Evolutionary conservation across 2,113 vertebrate genomes (phyloP), one percentile per base, ranked within the genome.

Genomic region (Paramisgurnus dabryanus): DNA sequence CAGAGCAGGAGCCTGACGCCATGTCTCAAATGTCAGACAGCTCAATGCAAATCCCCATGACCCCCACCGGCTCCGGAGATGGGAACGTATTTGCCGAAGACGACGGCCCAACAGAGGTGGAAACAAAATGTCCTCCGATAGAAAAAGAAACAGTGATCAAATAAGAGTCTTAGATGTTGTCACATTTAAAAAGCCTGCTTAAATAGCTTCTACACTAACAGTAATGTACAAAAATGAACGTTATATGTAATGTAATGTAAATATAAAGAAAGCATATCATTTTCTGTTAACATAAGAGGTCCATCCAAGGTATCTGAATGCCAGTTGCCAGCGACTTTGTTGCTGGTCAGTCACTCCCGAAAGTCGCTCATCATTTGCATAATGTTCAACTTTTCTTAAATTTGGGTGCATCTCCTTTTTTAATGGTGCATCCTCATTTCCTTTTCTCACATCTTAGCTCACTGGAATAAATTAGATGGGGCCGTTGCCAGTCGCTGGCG

Each of bases 31-130:
- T 70, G 64, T 84, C 89, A 0, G 92, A 93, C 11, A 87, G 67
- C 53, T 91, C 90, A 0, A 79, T 93, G 47, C 75, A 74, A 11
- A 87, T 93, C 67, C 84, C 43, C 9, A 83, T 93, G 49, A 91
- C 88, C 79, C 58, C 92, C 0, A 71, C 76, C 0, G 78, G 69
- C 0, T 73, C 82, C 1, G 71, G 82, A 0, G 91, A 93, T 3
- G 86, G 94, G 82, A 77, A 77, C 7, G 84, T 86, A 12, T 85
- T 88, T 0, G 85, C 84, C 63, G 89, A 92, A 74, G 81, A 81
- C 9, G 58, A 81, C 7, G 58, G 57, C 17, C 76, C 55, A 27
- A 34, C 27, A 1, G 12, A 61, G 15, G 68, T 58, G 75, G 45
- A 70, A 84, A 86, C 10, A 67, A 64, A 85, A 83, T 74, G 10